Evolutionary conservation across 2,888 invertebrate species (phyloP).

Genomic region (Plutella xylostella): DNA sequence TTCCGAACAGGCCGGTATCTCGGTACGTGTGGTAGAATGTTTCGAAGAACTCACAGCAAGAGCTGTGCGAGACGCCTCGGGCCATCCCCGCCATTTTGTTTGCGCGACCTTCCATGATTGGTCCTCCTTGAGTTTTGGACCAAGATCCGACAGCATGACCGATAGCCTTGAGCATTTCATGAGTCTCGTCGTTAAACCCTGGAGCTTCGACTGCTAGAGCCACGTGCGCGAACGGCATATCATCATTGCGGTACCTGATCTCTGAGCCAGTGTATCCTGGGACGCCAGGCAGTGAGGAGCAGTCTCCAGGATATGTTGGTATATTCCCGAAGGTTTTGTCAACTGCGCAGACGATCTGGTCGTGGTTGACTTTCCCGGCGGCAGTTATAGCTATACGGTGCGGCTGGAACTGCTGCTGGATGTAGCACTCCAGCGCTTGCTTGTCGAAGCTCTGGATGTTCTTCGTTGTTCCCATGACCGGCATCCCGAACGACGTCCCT

Average conservation of each 20-base stretch:
- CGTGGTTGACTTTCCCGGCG: conserved; percentile 77
- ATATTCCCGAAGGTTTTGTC: background rate
- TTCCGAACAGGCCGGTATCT: conserved; percentile 58
- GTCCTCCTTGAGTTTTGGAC: conserved; percentile 39
- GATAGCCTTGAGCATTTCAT: conserved; percentile 37
- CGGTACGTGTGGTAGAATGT: conserved; percentile 52
- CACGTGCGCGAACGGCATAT: conserved; percentile 46
- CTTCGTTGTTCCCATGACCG: conserved; percentile 73
- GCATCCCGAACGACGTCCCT: conserved; percentile 46
- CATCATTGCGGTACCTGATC: conserved; percentile 43
- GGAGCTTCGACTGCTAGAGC: conserved; percentile 59
- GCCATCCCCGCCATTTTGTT: conserved; percentile 24
- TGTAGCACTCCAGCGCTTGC: conserved; percentile 25
- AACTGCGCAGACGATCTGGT: conserved; percentile 18
- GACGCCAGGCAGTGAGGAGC: conserved; percentile 9
- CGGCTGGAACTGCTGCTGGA: conserved; percentile 35
- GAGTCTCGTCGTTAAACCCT: conserved; percentile 39
- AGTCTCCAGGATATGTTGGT: background rate
- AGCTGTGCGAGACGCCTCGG: conserved; percentile 28
- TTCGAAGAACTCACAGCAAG: conserved; percentile 44
- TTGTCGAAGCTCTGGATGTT: conserved; percentile 71
- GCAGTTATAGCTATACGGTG: conserved; percentile 78
- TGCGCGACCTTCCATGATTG: conserved; percentile 28
- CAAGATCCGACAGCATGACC: conserved; percentile 48
- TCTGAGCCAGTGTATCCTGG: conserved; percentile 30